Conservation (phyloP, 1,140 invertebrate genomes). For the Rhopalosiphum maidis region DNA sequence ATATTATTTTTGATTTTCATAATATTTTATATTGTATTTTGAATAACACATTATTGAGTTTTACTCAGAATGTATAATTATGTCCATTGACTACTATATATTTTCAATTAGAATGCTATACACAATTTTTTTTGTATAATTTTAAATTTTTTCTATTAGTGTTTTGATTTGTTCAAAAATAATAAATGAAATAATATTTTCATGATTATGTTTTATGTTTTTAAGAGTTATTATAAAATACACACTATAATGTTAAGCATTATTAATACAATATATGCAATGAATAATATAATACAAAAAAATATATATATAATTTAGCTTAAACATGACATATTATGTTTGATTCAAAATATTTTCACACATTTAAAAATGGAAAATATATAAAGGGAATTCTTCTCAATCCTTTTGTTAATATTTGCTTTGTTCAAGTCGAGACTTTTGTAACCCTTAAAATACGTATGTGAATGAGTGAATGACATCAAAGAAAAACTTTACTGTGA, state of each 20-base stretch:
- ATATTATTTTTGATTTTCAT: background rate
- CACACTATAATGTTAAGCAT: background rate
- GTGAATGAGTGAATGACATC: background rate
- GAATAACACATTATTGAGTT: background rate
- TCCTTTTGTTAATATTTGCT: background rate
- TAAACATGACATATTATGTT: constrained; percentile 10
- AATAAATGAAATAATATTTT: background rate
- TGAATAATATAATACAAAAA: background rate
- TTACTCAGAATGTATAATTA: too few relatives aligned
- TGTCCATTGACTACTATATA: too few relatives aligned
- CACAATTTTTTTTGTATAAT: background rate
- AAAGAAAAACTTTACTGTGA: constrained; percentile 28
- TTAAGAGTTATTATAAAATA: background rate
- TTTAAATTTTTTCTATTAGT: background rate
- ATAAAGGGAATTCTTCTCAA: background rate
- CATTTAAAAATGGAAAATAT: background rate
- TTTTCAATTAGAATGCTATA: too few relatives aligned
- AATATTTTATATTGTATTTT: too few relatives aligned
- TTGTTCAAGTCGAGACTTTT: background rate
- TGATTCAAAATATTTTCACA: background rate
- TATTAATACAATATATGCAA: background rate
- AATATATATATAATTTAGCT: background rate
- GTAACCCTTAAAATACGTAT: background rate
- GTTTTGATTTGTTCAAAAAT: background rate
- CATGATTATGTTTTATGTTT: background rate